Percentiles rank a stretch among this genome's conserved stretches.
Evolutionary conservation across 2,888 invertebrate species (phyloP).

Genomic region (Temnothorax unifasciatus): DNA sequence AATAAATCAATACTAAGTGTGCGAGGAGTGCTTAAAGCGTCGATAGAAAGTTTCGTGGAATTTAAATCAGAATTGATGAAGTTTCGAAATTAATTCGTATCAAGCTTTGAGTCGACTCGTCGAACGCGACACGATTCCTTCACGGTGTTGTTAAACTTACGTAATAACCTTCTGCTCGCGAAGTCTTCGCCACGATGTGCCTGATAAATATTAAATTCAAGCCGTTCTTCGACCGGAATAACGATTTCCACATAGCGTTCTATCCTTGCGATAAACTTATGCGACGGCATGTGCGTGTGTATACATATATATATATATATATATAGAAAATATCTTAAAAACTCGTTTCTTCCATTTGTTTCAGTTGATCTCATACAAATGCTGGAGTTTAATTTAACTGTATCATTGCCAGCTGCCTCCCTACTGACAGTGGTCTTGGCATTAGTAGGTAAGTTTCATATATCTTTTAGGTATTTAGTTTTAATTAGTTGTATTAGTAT

Average conservation of each 20-base stretch:
- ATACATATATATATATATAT: neutral
- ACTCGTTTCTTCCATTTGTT: slow-evolving; percentile 85
- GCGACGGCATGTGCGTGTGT: neutral
- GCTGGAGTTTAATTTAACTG: slow-evolving; percentile 98
- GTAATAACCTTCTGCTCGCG: slow-evolving; percentile 70
- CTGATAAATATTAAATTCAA: slow-evolving; percentile 77
- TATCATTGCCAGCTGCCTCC: slow-evolving; percentile 98
- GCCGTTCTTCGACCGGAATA: slow-evolving; percentile 62
- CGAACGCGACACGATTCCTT: slow-evolving; percentile 74
- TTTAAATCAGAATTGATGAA: slow-evolving; percentile 78
- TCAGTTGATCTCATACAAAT: slow-evolving; percentile 98
- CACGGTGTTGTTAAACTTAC: slow-evolving; percentile 68
- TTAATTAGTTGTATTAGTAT: neutral
- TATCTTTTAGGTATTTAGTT: neutral
- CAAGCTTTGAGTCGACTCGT: slow-evolving; percentile 77
- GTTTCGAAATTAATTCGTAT: slow-evolving; percentile 80
- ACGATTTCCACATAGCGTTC: slow-evolving; percentile 63
- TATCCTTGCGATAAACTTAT: slow-evolving; percentile 21
- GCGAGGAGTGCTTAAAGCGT: slow-evolving; percentile 38
- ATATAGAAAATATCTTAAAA: slow-evolving; percentile 3
- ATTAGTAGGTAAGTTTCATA: slow-evolving; percentile 95
- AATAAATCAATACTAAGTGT: slow-evolving; percentile 42
- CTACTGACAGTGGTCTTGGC: slow-evolving; percentile 98
- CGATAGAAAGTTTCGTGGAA: slow-evolving; percentile 74
- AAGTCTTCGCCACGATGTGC: slow-evolving; percentile 66